These are phyloP conservation scores for Drosophila miranda DNA, from an alignment of 1,140 invertebrate genomes.

Conservation along the genomic window DNA sequence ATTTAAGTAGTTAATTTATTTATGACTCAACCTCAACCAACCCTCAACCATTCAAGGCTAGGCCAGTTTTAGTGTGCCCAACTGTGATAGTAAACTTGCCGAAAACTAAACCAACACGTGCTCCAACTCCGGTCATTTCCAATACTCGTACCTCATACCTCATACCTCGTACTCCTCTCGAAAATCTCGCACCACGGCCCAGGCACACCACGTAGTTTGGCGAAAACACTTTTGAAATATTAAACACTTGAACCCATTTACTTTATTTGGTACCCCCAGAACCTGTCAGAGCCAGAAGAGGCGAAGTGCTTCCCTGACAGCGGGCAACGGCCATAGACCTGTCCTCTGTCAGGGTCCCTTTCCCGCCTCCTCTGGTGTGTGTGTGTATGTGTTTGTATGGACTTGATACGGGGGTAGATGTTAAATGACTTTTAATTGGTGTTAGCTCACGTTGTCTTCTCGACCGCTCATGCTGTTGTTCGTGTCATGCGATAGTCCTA, in stretches of 20 bases:
- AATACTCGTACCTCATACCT: constrained; percentile 6
- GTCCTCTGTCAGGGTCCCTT: constrained; percentile 2
- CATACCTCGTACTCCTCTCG: not conserved
- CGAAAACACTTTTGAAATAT: constrained; percentile 70
- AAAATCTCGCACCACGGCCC: constrained; percentile 31
- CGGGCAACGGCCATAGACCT: not conserved
- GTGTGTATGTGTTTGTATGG: not conserved
- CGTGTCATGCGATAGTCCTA: constrained; percentile 62
- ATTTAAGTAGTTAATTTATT: constrained; percentile 60
- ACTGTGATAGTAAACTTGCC: constrained; percentile 56
- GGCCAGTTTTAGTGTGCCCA: constrained; percentile 42
- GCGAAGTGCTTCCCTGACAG: too few relatives aligned
- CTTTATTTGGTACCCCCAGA: constrained; percentile 40
- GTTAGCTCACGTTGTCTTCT: constrained; percentile 63
- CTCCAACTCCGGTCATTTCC: constrained; percentile 34
- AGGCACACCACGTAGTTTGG: constrained; percentile 45
- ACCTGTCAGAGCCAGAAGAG: constrained; percentile 14
- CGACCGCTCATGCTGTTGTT: constrained; percentile 24
- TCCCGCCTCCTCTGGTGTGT: not conserved
- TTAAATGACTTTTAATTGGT: constrained; percentile 80
- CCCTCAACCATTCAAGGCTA: constrained; percentile 5
- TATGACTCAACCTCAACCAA: constrained; percentile 30
- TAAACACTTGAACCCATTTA: constrained; percentile 71
- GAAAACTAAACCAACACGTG: constrained; percentile 48
- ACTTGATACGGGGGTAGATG: constrained; percentile 34